These are phyloP conservation scores for Colletes collaris DNA, from an alignment of 2,888 invertebrate genomes.

Conservation along the genomic window DNA sequence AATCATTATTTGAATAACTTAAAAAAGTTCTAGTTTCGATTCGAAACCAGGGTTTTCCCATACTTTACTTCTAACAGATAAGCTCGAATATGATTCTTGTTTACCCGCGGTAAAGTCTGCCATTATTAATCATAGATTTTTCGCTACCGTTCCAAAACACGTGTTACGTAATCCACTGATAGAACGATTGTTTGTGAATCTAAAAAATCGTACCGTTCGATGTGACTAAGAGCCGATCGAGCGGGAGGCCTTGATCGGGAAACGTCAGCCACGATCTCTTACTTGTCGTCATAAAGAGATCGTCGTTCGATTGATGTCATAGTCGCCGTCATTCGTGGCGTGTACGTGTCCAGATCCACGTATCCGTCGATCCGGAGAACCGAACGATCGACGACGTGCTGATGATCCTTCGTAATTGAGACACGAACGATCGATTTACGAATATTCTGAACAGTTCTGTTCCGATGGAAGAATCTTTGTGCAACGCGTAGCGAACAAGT, in stretches of 20 bases:
- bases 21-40: too few species aligned
- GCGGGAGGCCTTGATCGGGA: slow-evolving; percentile 12
- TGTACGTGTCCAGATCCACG: slow-evolving; percentile 33
- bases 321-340: slow-evolving; percentile 9
- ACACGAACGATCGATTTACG: background rate
- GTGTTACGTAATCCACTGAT: too few species aligned
- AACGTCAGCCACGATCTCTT: background rate
- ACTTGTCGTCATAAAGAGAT: background rate
- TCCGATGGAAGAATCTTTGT: too few species aligned
- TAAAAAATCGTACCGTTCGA: too few species aligned
- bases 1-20: too few species aligned
- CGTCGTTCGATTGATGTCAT: slow-evolving; percentile 21
- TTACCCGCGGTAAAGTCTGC: too few species aligned
- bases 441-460: too few species aligned
- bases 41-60: too few species aligned
- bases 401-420: background rate
- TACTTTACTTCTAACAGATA: too few species aligned
- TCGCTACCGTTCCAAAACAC: too few species aligned
- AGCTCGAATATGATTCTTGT: too few species aligned
- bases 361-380: background rate
- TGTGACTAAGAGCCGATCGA: background rate
- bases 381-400: background rate
- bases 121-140: too few species aligned
- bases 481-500: slow-evolving; percentile 1
- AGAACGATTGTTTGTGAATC: background rate